These are phyloP conservation scores for Eupithecia pulchellata DNA, from an alignment of 2,888 invertebrate species.

Conservation along the genomic window DNA sequence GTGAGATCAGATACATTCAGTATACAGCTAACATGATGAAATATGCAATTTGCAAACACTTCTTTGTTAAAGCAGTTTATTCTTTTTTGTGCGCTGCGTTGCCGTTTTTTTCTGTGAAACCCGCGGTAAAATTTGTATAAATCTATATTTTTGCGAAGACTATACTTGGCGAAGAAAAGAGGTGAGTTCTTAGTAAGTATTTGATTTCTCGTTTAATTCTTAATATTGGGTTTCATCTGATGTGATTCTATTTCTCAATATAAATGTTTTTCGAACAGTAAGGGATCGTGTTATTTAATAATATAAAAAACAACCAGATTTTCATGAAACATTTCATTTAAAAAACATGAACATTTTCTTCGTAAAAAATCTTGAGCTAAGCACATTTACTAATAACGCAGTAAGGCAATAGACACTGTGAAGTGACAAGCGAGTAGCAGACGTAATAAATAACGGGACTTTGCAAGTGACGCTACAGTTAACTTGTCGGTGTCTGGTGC, in stretches of 20 bases:
- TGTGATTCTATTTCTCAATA: neutral
- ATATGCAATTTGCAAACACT: neutral
- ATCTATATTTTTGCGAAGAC: too few relatives aligned
- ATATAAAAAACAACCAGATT: too few relatives aligned
- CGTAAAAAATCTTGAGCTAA: neutral
- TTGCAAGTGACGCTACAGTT: constrained; percentile 13
- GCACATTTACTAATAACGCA: constrained; percentile 10
- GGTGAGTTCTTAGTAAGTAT: neutral
- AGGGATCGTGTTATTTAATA: too few relatives aligned
- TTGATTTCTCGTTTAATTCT: neutral
- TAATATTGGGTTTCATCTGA: neutral
- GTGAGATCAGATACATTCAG: neutral
- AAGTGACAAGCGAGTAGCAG: constrained; percentile 25
- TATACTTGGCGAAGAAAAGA: too few relatives aligned
- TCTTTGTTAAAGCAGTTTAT: neutral
- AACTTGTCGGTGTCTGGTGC: constrained; percentile 13
- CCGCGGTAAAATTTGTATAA: neutral
- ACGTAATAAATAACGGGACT: constrained; percentile 24
- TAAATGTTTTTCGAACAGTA: too few relatives aligned
- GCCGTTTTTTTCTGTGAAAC: neutral
- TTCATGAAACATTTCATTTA: too few relatives aligned
- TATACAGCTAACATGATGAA: too few relatives aligned
- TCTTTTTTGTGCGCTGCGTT: neutral
- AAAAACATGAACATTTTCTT: neutral
- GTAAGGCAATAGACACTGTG: constrained; percentile 16